Base-by-base conservation (phyloP, 2,113 vertebrate species). In the Ardeotis arabs region DNA sequence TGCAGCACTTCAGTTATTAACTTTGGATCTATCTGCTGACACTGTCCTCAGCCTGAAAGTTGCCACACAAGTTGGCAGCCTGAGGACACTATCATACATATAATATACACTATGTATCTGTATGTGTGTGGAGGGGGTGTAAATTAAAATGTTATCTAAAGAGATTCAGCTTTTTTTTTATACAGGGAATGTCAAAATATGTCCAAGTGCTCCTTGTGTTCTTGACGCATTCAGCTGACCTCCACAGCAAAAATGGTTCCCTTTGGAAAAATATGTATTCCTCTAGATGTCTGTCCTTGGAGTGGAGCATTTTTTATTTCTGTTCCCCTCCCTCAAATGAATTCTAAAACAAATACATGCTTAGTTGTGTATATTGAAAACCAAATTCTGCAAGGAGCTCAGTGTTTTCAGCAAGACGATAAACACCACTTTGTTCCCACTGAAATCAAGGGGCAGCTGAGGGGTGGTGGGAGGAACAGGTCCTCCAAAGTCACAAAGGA, bases 401-500 rank as follows among this genome's bases (percentile, higher is more conserved):
- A 52, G 31, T 73, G 56, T 70, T 84, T 96, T 45, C 68, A 77
- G 56, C 37, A 90, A 68, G 53, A 44, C 1, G 22, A 25, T 73
- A 53, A 86, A 67, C 20, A 84, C 6, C 28, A 39, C 23, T 89
- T 64, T 72, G 33, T 77, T 90, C 63, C 52, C 60, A 63, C 41
- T 58, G 44, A 93, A 91, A 95, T 86, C 53, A 81, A 79, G 28
- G 33, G 44, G 75, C 64, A 93, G 27, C 56, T 68, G 73, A 90
- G 50, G 53, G 37, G 7, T 78, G 9, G n/a, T 76, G 45, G 59
- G 45, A 92, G 64, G 62, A 95, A 85, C 55, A 67, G 77, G 86
- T 86, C 66, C 53, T 81, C 56, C 53, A 60, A 87, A 93, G 84
- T 87, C 95, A 87, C 87, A 93, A 95, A 89, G 56, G 66, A 91